Percentiles rank a stretch among this genome's conserved stretches.
These are phyloP conservation scores for Grammomys dolichurus DNA, from an alignment of 2,113 vertebrate genomes.

Conservation along the genomic window DNA sequence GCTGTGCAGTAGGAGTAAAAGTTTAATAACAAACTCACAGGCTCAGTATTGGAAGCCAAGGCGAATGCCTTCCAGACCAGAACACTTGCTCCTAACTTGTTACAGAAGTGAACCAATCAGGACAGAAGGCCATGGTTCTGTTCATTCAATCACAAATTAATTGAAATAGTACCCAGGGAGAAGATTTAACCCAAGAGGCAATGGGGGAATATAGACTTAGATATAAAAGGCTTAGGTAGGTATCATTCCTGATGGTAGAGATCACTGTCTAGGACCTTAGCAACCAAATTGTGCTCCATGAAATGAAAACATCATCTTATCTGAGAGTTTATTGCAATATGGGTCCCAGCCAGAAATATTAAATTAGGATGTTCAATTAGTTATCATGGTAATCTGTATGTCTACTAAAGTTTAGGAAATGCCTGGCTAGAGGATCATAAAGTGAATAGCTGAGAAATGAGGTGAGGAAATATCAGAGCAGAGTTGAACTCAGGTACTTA, in stretches of 20 bases:
- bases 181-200: background rate
- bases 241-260: background rate
- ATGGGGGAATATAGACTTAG: background rate
- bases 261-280: background rate
- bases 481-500: background rate
- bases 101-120: background rate
- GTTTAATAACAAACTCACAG: slow-evolving; percentile 26
- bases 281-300: background rate
- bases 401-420: background rate
- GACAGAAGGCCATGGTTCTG: background rate
- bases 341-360: background rate
- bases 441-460: slow-evolving; percentile 7
- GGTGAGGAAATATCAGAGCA: background rate
- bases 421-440: background rate
- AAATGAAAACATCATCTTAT: background rate
- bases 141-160: slow-evolving; percentile 18
- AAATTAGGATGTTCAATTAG: background rate
- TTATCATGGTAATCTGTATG: background rate
- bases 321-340: background rate
- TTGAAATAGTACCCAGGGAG: slow-evolving; percentile 6
- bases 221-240: background rate
- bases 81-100: background rate
- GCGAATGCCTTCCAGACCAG: slow-evolving; percentile 13
- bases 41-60: background rate
- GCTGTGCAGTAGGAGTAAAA: slow-evolving; percentile 24